A percentile compares a stretch with the other conserved stretches of the same genome.
These are phyloP conservation scores for Lagocephalus sceleratus DNA, from an alignment of 2,797 vertebrate genomes.

Conservation along the genomic window DNA sequence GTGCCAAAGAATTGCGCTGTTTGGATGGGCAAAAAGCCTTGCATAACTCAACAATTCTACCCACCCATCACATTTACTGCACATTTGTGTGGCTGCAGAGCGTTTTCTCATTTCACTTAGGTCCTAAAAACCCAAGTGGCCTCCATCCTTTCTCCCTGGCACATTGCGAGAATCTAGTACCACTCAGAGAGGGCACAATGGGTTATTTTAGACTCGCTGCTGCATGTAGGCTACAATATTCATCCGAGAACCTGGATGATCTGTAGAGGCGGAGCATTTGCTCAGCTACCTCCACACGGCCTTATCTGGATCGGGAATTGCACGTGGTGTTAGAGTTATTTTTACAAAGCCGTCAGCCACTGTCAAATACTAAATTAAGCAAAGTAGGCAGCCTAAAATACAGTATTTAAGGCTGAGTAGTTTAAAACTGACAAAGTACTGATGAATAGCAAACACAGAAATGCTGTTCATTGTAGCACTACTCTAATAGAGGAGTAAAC, in stretches of 20 bases:
- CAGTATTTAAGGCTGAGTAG: background rate
- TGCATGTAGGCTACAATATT: conserved; percentile 67
- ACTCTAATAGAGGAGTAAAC: too few relatives aligned
- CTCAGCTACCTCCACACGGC: conserved; percentile 58
- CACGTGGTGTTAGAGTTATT: conserved; percentile 41
- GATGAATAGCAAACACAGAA: too few relatives aligned
- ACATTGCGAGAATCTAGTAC: conserved; percentile 63
- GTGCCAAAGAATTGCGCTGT: conserved; percentile 51
- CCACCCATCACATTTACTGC: conserved; percentile 68
- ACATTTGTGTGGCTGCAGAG: conserved; percentile 65
- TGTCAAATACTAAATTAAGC: conserved; percentile 24
- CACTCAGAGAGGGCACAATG: conserved; percentile 59
- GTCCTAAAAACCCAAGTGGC: conserved; percentile 66
- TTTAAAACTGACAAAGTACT: too few relatives aligned
- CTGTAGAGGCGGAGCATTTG: conserved; percentile 56
- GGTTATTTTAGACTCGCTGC: conserved; percentile 61
- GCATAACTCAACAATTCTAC: conserved; percentile 71
- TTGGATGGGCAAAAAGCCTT: conserved; percentile 68
- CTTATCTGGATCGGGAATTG: conserved; percentile 31
- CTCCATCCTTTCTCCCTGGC: conserved; percentile 55
- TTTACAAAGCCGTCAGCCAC: conserved; percentile 38
- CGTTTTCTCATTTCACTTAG: conserved; percentile 67
- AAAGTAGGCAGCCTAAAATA: background rate
- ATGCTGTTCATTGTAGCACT: too few relatives aligned
- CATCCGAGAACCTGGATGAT: conserved; percentile 50